Evolutionary conservation across 2,797 vertebrate species (phyloP).

Genomic region (Momotus momota): DNA sequence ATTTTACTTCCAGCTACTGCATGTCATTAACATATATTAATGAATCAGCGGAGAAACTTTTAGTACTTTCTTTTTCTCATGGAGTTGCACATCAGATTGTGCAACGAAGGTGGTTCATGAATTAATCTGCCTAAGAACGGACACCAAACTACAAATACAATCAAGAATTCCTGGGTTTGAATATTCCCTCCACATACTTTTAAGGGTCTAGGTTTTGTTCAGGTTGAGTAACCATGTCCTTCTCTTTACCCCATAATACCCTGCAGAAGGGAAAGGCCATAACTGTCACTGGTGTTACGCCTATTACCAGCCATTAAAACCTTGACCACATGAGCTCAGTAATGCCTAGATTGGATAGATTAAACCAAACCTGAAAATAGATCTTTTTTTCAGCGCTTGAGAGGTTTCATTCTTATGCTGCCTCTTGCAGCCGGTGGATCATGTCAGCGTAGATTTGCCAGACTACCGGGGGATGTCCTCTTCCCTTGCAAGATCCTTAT

Average conservation of each 20-base stretch:
- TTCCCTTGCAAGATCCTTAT: not conserved
- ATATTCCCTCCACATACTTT: rapidly evolving
- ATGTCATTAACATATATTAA: not conserved
- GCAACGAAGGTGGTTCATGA: not conserved
- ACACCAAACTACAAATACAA: not conserved
- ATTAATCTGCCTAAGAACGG: not conserved
- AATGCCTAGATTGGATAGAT: not conserved
- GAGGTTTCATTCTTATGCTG: not conserved
- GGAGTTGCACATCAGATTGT: not conserved
- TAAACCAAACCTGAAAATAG: not conserved
- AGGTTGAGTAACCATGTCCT: not conserved
- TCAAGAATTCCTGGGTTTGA: not conserved
- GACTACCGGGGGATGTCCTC: not conserved
- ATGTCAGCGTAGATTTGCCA: not conserved
- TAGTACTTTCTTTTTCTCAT: not conserved
- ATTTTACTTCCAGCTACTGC: slow-evolving; percentile 40
- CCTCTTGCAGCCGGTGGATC: rapidly evolving
- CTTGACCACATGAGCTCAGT: not conserved
- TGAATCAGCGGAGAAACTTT: slow-evolving; percentile 7
- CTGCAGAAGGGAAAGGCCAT: not conserved
- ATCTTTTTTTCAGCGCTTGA: not conserved
- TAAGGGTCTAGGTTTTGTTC: not conserved
- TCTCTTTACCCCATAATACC: not conserved
- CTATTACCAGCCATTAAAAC: not conserved
- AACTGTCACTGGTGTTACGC: not conserved